Base-by-base conservation (phyloP, 2,888 invertebrate species). In the Apodemia mormo region DNA sequence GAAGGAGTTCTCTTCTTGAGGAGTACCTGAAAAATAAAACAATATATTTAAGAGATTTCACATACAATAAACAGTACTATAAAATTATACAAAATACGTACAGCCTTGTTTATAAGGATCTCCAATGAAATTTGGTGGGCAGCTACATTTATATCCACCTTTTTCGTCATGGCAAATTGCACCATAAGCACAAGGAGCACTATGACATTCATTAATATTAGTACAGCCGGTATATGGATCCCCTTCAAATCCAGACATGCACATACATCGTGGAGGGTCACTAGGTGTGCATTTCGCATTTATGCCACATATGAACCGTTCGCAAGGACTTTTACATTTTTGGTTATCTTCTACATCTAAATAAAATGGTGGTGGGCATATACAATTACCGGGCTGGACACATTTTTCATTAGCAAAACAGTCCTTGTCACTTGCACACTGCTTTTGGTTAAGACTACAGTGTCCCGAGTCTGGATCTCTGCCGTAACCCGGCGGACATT, bases 321-420 rank as follows among this genome's bases (percentile, higher is more conserved):
- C 97, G 84, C 98, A 98, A 8, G 98, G 98, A 92, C 97, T 98
- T 90, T 98, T 98, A 84, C 98, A 98, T 83, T 96, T 96, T 83
- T 97, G 97, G 52, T 95, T 96, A 81, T 98, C 97, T 30, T 94
- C 94, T 10, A 96, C 95, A 83, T 98, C 98, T 45, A 96, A 95
- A 85, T 97, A 98, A 89, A 96, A 98, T 0, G 98, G 98, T 29
- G 98, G 97, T 43, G 97, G 97, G 82, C 98, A 98, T 29, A 98
- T 95, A 82, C 98, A 98, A 87, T 97, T 96, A 1, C 98, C 98
- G 1, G 98, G 98, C 85, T 98, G 97, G 40, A 98, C 96, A 84
- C 98, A 98, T 86, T 97, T 97, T 87, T 98, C 98, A 83, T 98
- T 98, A 0, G 96, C 86, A 69, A 95, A 95, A 82, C 98, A 98